These are phyloP conservation scores for Myopa testacea DNA, from an alignment of 2,888 invertebrate genomes.

Conservation along the genomic window DNA sequence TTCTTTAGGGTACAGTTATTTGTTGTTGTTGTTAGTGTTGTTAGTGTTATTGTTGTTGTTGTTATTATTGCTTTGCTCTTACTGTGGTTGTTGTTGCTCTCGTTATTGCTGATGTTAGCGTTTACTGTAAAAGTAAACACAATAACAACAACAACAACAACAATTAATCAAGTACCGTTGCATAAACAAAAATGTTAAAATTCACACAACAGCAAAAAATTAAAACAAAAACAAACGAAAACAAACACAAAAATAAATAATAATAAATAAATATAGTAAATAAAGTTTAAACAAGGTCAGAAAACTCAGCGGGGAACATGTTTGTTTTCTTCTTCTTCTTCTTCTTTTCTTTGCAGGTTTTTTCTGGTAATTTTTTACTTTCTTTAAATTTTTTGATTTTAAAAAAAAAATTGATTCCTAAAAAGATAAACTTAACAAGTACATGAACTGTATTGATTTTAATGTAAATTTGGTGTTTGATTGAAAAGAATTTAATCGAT, in stretches of 20 bases:
- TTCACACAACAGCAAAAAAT: neutral
- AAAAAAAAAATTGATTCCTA: conserved; percentile 4
- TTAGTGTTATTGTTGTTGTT: conserved; percentile 36
- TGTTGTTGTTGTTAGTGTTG: neutral
- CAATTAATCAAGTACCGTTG: conserved; percentile 61
- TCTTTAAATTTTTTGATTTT: neutral
- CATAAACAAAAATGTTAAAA: conserved; percentile 39
- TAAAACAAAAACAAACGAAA: conserved; percentile 5
- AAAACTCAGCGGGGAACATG: neutral
- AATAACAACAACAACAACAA: conserved; percentile 38
- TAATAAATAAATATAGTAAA: no score
- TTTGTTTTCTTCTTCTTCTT: no score
- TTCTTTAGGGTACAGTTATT: no score
- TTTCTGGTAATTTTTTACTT: neutral
- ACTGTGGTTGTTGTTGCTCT: no score
- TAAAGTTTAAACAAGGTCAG: conserved; percentile 32
- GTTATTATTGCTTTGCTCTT: neutral
- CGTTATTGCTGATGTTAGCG: no score
- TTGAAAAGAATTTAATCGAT: conserved; percentile 1
- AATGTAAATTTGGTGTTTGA: neutral
- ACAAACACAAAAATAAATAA: no score
- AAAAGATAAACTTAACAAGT: conserved; percentile 37
- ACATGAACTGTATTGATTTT: neutral
- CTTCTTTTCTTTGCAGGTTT: no score
- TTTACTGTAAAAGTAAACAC: neutral